Percentiles rank a stretch among this genome's conserved stretches.
phyloP scores from a whole-genome alignment of 2,113 vertebrate species.

The Ovis aries region ARS-UI_Ramb_v3.0 NC_056060.1:50090001-50090500 shows the following conservation, averaged over 20 bases:
- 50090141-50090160: not conserved
- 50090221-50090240: not conserved
- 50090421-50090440: not conserved
- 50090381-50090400: not conserved
- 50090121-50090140: not conserved
- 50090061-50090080: not conserved
- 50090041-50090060: not conserved
- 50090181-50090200: not conserved
- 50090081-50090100: not conserved
- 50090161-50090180: not conserved
- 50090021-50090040: not conserved
- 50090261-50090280: not conserved
- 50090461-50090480: slow-evolving; percentile 14
- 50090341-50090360: not conserved
- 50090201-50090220: not conserved
- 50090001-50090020: no score
- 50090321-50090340: not conserved
- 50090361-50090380: not conserved
- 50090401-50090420: not conserved
- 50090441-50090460: not conserved
- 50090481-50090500: not conserved
- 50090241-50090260: not conserved
- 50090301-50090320: not conserved
- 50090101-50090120: not conserved
- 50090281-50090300: not conserved